These are phyloP conservation scores for Xylota sylvarum DNA, from an alignment of 2,888 invertebrate species.

Conservation along the genomic window DNA sequence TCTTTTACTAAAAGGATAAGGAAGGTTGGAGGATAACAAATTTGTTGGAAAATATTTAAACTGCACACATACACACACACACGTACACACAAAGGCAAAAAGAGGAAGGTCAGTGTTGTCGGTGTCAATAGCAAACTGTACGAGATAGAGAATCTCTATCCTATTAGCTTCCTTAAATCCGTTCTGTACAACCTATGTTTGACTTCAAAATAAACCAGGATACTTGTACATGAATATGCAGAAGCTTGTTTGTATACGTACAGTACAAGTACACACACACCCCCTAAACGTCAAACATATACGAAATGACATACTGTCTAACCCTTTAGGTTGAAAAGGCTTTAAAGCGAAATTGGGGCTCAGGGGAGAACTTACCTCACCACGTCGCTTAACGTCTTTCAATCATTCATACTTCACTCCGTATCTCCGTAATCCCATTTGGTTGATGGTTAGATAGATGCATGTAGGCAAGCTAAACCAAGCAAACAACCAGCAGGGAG, in stretches of 20 bases:
- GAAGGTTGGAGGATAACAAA: conserved; percentile 5
- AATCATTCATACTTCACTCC: conserved; percentile 67
- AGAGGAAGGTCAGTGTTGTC: conserved; percentile 45
- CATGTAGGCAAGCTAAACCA: conserved; percentile 28
- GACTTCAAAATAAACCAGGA: conserved; percentile 47
- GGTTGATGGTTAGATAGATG: conserved; percentile 54
- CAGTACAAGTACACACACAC: conserved; percentile 19
- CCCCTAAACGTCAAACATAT: conserved; percentile 25
- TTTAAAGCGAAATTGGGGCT: conserved; percentile 42
- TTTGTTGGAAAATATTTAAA: conserved; percentile 55
- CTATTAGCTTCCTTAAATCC: neutral
- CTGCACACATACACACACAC: conserved; percentile 19
- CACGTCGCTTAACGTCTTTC: conserved; percentile 54
- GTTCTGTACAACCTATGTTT: conserved; percentile 39
- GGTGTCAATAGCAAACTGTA: conserved; percentile 58
- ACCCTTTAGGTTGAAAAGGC: conserved; percentile 21
- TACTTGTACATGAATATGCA: neutral
- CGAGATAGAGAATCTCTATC: conserved; percentile 38
- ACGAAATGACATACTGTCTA: conserved; percentile 45
- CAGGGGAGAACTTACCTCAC: conserved; percentile 6
- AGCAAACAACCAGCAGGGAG: conserved; percentile 21
- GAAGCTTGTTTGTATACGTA: conserved; percentile 24
- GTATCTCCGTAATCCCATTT: conserved; percentile 64
- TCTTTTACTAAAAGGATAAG: neutral
- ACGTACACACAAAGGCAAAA: too few relatives aligned